These are phyloP conservation scores for Cinclus cinclus DNA, from an alignment of 2,113 vertebrate genomes.

Conservation along the genomic window DNA sequence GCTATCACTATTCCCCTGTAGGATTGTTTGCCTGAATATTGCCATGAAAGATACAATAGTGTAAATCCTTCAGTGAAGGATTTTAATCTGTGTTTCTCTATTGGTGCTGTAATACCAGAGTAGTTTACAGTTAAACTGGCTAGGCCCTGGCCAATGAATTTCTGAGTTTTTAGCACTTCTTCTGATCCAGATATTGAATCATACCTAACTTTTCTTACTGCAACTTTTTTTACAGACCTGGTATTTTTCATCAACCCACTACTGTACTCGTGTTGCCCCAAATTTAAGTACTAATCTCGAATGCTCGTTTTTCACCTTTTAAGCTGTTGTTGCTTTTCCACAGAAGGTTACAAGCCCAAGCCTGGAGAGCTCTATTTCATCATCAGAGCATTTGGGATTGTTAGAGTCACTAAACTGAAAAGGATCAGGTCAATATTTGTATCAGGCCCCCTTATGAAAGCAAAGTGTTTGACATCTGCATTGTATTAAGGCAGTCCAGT, in stretches of 20 bases:
- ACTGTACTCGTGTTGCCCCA: fast-evolving
- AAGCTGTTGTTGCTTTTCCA: neutral
- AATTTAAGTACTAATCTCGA: neutral
- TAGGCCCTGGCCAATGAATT: neutral
- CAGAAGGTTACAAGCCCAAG: neutral
- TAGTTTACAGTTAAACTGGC: neutral
- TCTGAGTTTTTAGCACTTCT: neutral
- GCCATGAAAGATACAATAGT: neutral
- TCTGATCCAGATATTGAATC: neutral
- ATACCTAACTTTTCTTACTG: neutral
- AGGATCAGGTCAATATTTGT: neutral
- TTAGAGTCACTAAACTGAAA: neutral
- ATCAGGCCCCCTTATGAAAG: neutral
- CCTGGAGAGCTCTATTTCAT: neutral
- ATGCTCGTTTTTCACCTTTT: neutral
- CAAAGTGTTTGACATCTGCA: neutral
- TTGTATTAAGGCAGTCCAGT: neutral
- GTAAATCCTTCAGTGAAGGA: neutral
- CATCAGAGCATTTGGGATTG: neutral
- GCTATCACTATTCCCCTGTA: neutral
- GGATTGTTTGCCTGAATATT: neutral
- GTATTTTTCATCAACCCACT: neutral
- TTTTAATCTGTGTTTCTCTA: neutral
- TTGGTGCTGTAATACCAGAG: neutral
- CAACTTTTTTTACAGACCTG: neutral